phyloP scores from a whole-genome alignment of 2,113 vertebrate species.

The Sarotherodon lohbergeri region DNA sequence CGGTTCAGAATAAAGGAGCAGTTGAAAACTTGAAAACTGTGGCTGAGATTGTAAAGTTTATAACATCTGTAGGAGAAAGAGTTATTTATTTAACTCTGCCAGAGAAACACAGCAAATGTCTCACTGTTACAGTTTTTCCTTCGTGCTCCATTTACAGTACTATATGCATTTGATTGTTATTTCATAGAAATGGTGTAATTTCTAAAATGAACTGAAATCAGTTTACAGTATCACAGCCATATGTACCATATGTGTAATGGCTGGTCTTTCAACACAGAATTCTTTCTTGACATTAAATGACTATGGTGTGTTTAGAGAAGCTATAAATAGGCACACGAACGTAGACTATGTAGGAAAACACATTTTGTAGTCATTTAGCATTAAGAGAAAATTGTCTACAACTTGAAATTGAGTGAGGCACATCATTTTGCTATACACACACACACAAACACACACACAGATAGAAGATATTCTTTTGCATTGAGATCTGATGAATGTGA shows the following conservation, averaged over 20 bases:
- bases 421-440: background rate
- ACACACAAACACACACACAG: background rate
- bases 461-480: background rate
- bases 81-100: slow-evolving; percentile 35
- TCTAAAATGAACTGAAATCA: background rate
- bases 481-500: background rate
- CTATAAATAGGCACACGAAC: background rate
- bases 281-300: background rate
- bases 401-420: background rate
- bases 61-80: background rate
- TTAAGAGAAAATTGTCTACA: background rate
- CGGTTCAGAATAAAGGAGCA: slow-evolving; percentile 8
- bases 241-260: slow-evolving; percentile 5
- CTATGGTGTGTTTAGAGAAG: background rate
- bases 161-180: background rate
- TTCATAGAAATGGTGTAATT: background rate
- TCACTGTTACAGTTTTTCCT: slow-evolving; percentile 8
- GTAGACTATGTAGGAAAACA: background rate
- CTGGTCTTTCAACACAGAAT: background rate
- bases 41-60: slow-evolving; percentile 34
- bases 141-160: background rate
- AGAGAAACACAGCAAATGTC: slow-evolving; percentile 31
- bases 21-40: slow-evolving; percentile 17
- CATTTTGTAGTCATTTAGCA: background rate
- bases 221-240: background rate